A percentile compares a stretch with the other conserved stretches of the same genome.
Evolutionary conservation across 2,113 vertebrate genomes (phyloP).

Genomic region (Dasyprocta punctata): DNA sequence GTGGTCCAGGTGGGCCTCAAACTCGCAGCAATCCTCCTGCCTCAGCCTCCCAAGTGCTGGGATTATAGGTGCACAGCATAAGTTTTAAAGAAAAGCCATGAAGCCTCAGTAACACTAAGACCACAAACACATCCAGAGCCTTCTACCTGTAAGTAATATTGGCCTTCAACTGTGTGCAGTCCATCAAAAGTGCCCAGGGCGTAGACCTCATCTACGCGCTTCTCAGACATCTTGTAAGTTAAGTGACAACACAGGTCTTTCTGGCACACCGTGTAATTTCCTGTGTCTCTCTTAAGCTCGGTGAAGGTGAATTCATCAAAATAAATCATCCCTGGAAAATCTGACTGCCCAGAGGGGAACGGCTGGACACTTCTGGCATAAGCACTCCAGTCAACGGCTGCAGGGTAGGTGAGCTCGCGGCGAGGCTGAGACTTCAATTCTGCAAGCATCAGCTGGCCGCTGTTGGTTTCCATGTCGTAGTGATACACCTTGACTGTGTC

Average conservation of each 20-base stretch:
- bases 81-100: constrained; percentile 25
- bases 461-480: constrained; percentile 78
- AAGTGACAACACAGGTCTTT: constrained; percentile 75
- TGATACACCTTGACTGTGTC: constrained; percentile 46
- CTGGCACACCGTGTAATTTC: constrained; percentile 78
- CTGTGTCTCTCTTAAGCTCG: constrained; percentile 54
- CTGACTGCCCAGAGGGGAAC: not conserved
- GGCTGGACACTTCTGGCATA: constrained; percentile 50
- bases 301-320: constrained; percentile 74
- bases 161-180: constrained; percentile 66
- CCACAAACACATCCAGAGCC: not conserved
- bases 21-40: too few relatives aligned
- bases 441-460: constrained; percentile 75
- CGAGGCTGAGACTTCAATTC: not conserved
- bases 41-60: too few relatives aligned
- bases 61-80: not conserved
- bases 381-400: constrained; percentile 67
- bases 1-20: too few relatives aligned
- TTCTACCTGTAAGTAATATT: constrained; percentile 73
- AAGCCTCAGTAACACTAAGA: not conserved
- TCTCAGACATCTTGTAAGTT: constrained; percentile 74
- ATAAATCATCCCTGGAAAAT: constrained; percentile 69
- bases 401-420: constrained; percentile 22
- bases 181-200: constrained; percentile 76
- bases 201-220: constrained; percentile 68